phyloP scores from a whole-genome alignment of 2,113 vertebrate species.

The Scortum barcoo region DNA sequence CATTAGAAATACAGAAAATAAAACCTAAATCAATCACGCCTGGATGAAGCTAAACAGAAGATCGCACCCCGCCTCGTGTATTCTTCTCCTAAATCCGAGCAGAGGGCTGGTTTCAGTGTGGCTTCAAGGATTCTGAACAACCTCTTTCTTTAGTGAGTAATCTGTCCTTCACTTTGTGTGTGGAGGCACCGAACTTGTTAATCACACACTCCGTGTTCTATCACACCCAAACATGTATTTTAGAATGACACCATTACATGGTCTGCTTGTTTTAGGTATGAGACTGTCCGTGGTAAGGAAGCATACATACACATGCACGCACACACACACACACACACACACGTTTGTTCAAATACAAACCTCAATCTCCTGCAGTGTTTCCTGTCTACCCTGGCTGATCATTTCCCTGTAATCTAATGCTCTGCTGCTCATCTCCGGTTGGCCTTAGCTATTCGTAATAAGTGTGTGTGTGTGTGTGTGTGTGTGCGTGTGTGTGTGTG shows the following conservation, averaged over 20 bases:
- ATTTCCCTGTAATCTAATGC: constrained; percentile 63
- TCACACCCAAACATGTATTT: constrained; percentile 1
- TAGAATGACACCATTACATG: constrained; percentile 20
- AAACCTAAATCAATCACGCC: constrained; percentile 8
- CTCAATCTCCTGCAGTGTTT: constrained; percentile 29
- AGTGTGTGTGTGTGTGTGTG: background rate
- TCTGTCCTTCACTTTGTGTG: background rate
- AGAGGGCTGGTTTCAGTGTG: constrained; percentile 1
- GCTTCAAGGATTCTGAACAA: background rate
- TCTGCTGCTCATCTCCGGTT: constrained; percentile 44
- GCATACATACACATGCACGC: background rate
- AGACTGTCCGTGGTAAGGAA: background rate
- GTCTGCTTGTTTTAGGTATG: constrained; percentile 16
- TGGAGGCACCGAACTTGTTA: background rate
- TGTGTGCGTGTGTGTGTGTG: background rate
- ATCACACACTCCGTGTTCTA: background rate
- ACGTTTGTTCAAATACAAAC: constrained; percentile 6
- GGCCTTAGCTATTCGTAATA: too few species aligned
- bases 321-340: constrained; percentile 13
- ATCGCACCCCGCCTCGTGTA: background rate
- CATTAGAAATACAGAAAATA: background rate
- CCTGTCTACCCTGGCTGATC: constrained; percentile 41
- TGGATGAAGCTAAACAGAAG: constrained; percentile 12
- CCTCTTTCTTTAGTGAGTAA: background rate
- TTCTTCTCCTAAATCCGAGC: constrained; percentile 6